Evolutionary conservation across 2,888 invertebrate species (phyloP), one percentile per base, ranked within the genome.

Genomic region (Stomorhina lunata): DNA sequence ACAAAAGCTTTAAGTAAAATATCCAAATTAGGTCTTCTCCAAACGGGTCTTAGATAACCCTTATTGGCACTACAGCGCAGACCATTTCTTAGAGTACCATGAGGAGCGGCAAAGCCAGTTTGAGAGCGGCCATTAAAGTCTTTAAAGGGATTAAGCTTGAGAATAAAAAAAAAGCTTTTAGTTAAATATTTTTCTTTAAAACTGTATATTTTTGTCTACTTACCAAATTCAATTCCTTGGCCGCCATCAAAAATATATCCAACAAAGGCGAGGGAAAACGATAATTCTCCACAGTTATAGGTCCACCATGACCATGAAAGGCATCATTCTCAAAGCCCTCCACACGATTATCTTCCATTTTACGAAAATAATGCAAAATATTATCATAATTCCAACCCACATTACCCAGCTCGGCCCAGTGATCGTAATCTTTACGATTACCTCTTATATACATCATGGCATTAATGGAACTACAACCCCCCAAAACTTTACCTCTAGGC

Each of bases 391-490:
- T 93, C 98, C 98, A 98, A 0, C 95, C 97, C 0, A 86, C 80
- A 82, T 93, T 95, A 0, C 97, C 98, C 87, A 95, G 88, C 10
- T 88, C 89, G 20, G 94, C 95, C 98, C 98, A 98, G n/a, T 92
- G 92, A 87, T 98, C 96, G 89, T 97, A 98, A 88, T 98, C 98
- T 2, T 92, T 92, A 65, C 93, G 93, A 88, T 98, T 97, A 0
- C 97, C 98, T 69, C 98, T 92, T 0, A 97, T 92, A 87, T 97
- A 97, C 78, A 96, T 92, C 97, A 98, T 97, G 17, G 97, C 97
- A 89, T 98, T 98, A 2, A 97, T 91, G 0, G 95, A 95, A 87
- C 96, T 96, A 12, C 95, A 95, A 0, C 98, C 98, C 22, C 95
- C 95, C 20, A 96, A 92, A 5, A 95, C 94, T 92, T 95, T 95